Percentiles rank a stretch among this genome's conserved stretches.
phyloP scores from a whole-genome alignment of 2,113 vertebrate genomes.

The Antechinus flavipes region DNA sequence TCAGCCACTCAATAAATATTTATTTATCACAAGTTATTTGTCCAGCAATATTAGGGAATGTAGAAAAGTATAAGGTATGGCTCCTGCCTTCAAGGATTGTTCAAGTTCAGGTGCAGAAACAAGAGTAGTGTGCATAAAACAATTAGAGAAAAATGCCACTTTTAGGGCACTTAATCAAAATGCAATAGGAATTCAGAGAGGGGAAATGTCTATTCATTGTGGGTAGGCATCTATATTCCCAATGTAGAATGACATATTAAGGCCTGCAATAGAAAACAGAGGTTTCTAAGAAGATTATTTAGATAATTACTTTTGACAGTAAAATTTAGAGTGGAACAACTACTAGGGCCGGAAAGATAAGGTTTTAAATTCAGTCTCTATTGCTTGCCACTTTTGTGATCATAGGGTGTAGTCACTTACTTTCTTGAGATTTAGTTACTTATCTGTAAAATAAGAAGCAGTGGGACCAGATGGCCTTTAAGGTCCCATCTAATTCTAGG shows the following conservation, averaged over 20 bases:
- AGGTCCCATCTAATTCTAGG: no score
- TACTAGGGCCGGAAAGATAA: background rate
- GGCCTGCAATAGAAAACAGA: background rate
- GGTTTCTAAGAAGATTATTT: background rate
- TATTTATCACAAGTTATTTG: background rate
- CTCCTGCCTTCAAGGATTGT: background rate
- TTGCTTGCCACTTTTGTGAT: background rate
- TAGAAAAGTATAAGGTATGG: background rate
- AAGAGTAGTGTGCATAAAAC: background rate
- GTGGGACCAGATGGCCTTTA: background rate
- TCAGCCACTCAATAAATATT: background rate
- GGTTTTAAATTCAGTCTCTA: background rate
- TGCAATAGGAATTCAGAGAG: background rate
- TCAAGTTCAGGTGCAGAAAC: background rate
- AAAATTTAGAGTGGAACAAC: background rate
- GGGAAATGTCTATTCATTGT: background rate
- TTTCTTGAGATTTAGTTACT: background rate
- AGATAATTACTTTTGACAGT: background rate
- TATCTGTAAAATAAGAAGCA: background rate
- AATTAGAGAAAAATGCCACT: background rate
- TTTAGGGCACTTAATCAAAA: background rate
- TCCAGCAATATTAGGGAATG: background rate
- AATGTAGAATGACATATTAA: background rate
- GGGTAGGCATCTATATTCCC: background rate
- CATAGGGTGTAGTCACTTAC: background rate